Percentiles rank a stretch among this genome's conserved stretches.
Conservation (phyloP, 2,797 vertebrate species). For the Knipowitschia caucasica region DNA sequence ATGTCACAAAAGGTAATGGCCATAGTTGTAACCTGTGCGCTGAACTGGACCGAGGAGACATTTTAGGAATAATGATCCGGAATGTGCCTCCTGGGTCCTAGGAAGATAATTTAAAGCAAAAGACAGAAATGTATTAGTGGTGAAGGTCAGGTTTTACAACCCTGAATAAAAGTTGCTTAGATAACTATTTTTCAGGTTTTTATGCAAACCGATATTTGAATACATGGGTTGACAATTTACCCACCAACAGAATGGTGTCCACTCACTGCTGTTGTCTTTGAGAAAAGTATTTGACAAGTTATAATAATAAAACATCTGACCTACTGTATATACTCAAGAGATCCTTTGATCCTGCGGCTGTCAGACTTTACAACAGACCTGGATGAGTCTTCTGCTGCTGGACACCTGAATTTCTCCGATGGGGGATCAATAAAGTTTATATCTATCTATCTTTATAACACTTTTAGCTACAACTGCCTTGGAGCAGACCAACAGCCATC, state of each 20-base stretch:
- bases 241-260: neutral
- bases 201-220: neutral
- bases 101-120: conserved; percentile 1
- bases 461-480: no score
- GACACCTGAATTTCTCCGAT: no score
- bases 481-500: no score
- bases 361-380: no score
- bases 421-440: no score
- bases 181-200: neutral
- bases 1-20: conserved; percentile 8
- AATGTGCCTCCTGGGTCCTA: neutral
- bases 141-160: conserved; percentile 3
- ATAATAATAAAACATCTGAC: no score
- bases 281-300: no score
- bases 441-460: no score
- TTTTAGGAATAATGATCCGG: conserved; percentile 2
- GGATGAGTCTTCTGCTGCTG: no score
- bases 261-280: no score
- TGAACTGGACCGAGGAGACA: conserved; percentile 6
- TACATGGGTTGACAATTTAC: neutral
- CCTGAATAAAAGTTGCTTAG: neutral
- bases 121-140: neutral
- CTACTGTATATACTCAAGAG: no score
- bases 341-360: no score
- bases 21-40: conserved; percentile 2